Conservation (phyloP, 2,888 invertebrate species). For the Timema podura region DNA sequence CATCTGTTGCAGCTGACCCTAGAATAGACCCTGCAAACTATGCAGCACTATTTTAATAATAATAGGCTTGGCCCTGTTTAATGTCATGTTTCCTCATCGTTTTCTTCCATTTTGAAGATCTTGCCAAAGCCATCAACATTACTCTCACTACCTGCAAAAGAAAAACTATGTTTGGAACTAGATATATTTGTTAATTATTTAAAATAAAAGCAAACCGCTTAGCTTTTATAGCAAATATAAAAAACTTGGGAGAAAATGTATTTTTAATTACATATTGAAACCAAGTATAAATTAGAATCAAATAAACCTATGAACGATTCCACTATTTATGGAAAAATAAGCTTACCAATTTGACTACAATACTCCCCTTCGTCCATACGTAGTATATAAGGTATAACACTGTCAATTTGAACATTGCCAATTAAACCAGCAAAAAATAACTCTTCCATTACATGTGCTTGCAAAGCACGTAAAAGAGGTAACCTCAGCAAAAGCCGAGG, state of each 20-base stretch:
- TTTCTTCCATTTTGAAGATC: conserved; percentile 27
- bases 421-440: conserved; percentile 88
- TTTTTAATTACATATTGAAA: neutral
- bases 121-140: conserved; percentile 4
- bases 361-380: conserved; percentile 52
- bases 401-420: conserved; percentile 91
- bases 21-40: no score
- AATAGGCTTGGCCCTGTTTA: no score
- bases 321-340: conserved; percentile 8
- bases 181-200: no score
- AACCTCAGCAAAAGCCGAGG: conserved; percentile 65
- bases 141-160: conserved; percentile 17
- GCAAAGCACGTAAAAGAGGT: conserved; percentile 65
- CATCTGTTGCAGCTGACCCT: no score
- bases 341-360: conserved; percentile 32
- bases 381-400: conserved; percentile 89
- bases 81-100: conserved; percentile 24
- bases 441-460: conserved; percentile 77
- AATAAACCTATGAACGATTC: neutral
- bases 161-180: no score
- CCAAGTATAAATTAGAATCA: neutral
- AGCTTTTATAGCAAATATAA: no score
- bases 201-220: no score
- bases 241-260: no score
- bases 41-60: no score